Percentiles rank a stretch among this genome's conserved stretches.
These are phyloP conservation scores for Chionis minor DNA, from an alignment of 2,113 vertebrate species.

Conservation along the genomic window DNA sequence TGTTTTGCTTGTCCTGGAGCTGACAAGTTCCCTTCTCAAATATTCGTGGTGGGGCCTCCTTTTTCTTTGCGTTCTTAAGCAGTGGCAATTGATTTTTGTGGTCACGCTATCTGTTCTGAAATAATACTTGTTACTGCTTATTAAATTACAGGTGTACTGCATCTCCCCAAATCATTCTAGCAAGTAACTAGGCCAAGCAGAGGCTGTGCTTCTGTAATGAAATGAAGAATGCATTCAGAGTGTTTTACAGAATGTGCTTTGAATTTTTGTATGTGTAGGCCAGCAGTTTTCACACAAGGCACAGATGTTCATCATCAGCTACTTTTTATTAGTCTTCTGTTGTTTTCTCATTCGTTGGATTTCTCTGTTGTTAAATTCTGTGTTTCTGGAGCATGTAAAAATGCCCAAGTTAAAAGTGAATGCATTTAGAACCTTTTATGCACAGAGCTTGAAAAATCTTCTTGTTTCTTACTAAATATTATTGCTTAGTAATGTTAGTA, in stretches of 20 bases:
- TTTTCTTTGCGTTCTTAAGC: neutral
- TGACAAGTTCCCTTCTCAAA: neutral
- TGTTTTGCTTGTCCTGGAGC: neutral
- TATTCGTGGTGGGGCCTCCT: neutral
- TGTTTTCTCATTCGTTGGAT: neutral
- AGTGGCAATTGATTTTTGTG: neutral
- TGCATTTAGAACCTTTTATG: neutral
- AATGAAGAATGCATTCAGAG: neutral
- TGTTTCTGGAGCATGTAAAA: neutral
- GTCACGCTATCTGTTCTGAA: neutral
- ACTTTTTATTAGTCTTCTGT: neutral
- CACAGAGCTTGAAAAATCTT: neutral
- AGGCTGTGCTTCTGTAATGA: neutral
- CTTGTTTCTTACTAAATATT: neutral
- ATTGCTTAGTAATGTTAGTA: neutral
- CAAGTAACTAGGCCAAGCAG: neutral
- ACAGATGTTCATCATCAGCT: slow-evolving; percentile 28
- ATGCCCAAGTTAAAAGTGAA: neutral
- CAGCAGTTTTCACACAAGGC: neutral
- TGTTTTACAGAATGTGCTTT: neutral
- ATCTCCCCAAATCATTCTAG: neutral
- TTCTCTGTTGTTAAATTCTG: neutral
- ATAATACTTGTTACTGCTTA: neutral
- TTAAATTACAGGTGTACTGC: neutral
- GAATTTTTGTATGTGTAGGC: neutral